Base-by-base conservation (phyloP, 2,888 invertebrate species). In the Neoascia interrupta region DNA sequence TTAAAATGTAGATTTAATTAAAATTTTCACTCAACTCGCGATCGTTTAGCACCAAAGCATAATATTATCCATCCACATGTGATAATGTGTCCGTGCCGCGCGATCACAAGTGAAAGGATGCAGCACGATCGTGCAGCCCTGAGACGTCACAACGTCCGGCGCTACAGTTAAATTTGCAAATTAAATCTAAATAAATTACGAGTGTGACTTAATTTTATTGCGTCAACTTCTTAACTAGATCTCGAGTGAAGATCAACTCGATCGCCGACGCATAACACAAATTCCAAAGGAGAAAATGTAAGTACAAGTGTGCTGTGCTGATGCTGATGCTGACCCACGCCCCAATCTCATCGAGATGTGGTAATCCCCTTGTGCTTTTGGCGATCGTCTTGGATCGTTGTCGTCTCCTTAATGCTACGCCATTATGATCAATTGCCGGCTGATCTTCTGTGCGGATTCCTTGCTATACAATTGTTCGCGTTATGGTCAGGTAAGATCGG, bases 1-100 rank as follows among this genome's bases (percentile, higher is more conserved):
- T 70, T 70, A 60, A 76, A 60, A 76, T 76, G 76, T 23, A 76
- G 64, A 76, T 76, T 76, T 39, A 60, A 76, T 76, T 72, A 60
- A 76, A 54, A 60, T 53, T 54, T 64, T 58, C 76, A 66, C 76
- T 64, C 61, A 51, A 45, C 45, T 47, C 16, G 18, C 16, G 36
- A 51, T 63, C 51, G 45, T 34, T 63, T 61, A 43, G 43, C 43
- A 21, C 16, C 18, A 26, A 31, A n/a, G n/a, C n/a, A 26, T 39
- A 63, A 63, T 49, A 51, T 75, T 15, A 61, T 61, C 58, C 69
- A 41, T 63, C 61, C 13, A 19, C 8, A 28, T 8, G 36, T 23
- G 36, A 31, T 34, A 53, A 61, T 36, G 21, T 51, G 53, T 26
- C 18, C 8, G 21, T 10, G 6, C 6, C 23, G 18, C 34, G n/a